These are phyloP conservation scores for Takifugu flavidus DNA, from an alignment of 2,113 vertebrate species.

Conservation along the genomic window DNA sequence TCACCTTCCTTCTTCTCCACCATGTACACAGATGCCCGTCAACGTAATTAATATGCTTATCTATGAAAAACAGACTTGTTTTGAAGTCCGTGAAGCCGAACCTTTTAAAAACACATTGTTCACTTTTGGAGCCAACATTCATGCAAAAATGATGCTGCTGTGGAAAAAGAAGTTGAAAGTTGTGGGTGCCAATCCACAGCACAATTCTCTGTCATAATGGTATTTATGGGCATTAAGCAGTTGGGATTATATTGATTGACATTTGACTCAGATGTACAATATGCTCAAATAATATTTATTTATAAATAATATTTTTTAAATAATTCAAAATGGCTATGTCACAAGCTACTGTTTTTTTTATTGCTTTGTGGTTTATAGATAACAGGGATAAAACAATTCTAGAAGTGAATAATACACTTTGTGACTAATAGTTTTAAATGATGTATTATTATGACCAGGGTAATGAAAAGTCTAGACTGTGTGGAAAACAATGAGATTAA, in stretches of 20 bases:
- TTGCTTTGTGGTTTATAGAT: neutral
- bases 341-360: neutral
- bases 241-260: too few relatives aligned
- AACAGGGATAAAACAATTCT: too few relatives aligned
- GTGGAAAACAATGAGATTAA: neutral
- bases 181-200: too few relatives aligned
- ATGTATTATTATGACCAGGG: neutral
- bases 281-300: too few relatives aligned
- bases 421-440: neutral
- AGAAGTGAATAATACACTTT: too few relatives aligned
- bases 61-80: slow-evolving; percentile 9
- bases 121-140: slow-evolving; percentile 7
- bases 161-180: too few relatives aligned
- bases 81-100: slow-evolving; percentile 6
- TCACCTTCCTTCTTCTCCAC: neutral
- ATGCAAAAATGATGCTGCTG: too few relatives aligned
- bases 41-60: slow-evolving; percentile 1
- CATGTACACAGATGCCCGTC: neutral
- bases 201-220: too few relatives aligned
- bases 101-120: slow-evolving; percentile 23
- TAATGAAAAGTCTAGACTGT: neutral
- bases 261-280: too few relatives aligned
- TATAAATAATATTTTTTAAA: too few relatives aligned
- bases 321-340: too few relatives aligned
- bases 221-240: too few relatives aligned